Conservation (phyloP, 2,888 invertebrate genomes). For the Meiosimyza platycephala region DNA sequence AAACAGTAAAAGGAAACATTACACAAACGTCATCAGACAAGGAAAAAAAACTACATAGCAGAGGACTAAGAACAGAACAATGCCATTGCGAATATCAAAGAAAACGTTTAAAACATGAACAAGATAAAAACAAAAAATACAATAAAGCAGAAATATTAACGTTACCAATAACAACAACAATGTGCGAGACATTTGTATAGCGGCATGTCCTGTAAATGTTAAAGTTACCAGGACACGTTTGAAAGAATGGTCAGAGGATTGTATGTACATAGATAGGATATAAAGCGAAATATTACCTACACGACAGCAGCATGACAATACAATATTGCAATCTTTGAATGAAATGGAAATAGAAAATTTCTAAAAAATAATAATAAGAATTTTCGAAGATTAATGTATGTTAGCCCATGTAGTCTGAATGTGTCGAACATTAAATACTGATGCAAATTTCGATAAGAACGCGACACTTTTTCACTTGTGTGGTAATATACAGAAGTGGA, state of each 20-base stretch:
- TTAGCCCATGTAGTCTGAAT: no score
- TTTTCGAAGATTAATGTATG: no score
- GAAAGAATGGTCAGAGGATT: slow-evolving; percentile 1
- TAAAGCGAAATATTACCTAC: background rate
- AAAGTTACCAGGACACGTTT: slow-evolving; percentile 5
- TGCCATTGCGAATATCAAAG: slow-evolving; percentile 5
- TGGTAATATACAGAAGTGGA: no score
- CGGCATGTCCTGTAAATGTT: background rate
- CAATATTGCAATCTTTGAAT: slow-evolving; percentile 3
- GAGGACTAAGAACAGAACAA: background rate
- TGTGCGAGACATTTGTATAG: background rate
- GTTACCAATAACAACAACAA: background rate
- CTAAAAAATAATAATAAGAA: background rate
- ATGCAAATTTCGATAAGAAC: no score
- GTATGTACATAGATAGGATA: background rate
- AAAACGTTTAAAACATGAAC: slow-evolving; percentile 10
- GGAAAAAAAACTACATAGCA: background rate
- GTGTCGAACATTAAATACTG: no score
- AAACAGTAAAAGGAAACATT: background rate
- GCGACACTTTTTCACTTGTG: no score
- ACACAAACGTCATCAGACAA: background rate
- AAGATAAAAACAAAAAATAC: background rate
- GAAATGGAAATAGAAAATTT: slow-evolving; percentile 12
- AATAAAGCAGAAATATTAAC: background rate
- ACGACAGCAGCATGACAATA: slow-evolving; percentile 12